These are phyloP conservation scores for Monochamus alternatus DNA, from an alignment of 2,888 invertebrate genomes.

Conservation along the genomic window DNA sequence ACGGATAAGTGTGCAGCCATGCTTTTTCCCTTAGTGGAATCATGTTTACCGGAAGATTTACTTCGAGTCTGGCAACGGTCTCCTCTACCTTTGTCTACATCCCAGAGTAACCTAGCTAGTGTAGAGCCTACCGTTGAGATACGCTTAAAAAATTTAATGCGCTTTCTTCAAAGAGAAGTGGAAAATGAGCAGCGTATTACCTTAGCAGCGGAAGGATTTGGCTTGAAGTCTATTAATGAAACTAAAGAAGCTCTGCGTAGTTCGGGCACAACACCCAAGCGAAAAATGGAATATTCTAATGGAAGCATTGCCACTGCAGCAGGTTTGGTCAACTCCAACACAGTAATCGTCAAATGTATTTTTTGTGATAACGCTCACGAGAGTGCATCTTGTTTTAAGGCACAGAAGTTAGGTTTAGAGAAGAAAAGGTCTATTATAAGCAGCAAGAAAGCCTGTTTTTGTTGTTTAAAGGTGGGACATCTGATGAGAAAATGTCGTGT, in stretches of 20 bases:
- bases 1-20: constrained; percentile 58
- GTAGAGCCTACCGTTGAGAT: constrained; percentile 15
- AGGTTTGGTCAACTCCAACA: constrained; percentile 35
- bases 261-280: background rate
- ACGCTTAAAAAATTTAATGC: constrained; percentile 8
- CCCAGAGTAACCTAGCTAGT: constrained; percentile 27
- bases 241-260: background rate
- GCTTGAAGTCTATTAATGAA: too few species aligned
- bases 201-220: too few species aligned
- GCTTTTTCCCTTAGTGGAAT: constrained; percentile 61
- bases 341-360: constrained; percentile 24
- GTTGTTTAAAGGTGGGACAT: background rate
- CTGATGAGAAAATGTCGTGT: background rate
- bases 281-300: background rate
- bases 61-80: constrained; percentile 21
- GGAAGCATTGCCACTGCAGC: constrained; percentile 27
- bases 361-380: constrained; percentile 39
- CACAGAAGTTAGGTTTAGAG: constrained; percentile 18
- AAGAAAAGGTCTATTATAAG: constrained; percentile 14
- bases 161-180: too few species aligned
- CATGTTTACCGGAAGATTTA: constrained; percentile 57
- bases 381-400: constrained; percentile 45
- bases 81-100: constrained; percentile 53
- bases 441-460: background rate
- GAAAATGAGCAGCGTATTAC: too few species aligned